Percentiles rank a stretch among this genome's conserved stretches.
Conservation (phyloP, 2,888 invertebrate genomes). For the Drosophila prolongata region DNA sequence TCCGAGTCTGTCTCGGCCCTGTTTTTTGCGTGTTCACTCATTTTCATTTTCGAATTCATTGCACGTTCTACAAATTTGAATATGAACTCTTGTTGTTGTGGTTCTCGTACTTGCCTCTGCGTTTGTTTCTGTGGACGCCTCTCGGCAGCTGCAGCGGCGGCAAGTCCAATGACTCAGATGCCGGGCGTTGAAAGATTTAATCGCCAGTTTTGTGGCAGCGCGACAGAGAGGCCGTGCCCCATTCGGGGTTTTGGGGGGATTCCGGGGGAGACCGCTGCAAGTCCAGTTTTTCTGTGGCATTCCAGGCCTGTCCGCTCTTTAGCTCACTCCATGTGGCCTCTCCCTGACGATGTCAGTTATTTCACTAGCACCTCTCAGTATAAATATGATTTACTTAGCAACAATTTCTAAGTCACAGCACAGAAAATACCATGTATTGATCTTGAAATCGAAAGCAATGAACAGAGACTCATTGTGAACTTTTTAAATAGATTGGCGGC, state of each 20-base stretch:
- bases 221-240: constrained; percentile 10
- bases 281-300: constrained; percentile 48
- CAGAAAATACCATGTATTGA: not conserved
- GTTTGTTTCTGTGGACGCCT: constrained; percentile 23
- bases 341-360: constrained; percentile 1
- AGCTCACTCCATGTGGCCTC: constrained; percentile 16
- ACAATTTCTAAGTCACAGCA: not conserved
- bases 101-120: constrained; percentile 16
- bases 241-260: not conserved
- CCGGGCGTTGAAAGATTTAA: constrained; percentile 79
- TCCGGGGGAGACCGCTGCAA: constrained; percentile 5
- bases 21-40: constrained; percentile 67
- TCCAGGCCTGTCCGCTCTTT: constrained; percentile 18
- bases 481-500: constrained; percentile 3
- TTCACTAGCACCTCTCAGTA: not conserved
- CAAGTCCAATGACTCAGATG: constrained; percentile 72
- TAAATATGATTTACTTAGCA: not conserved
- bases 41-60: constrained; percentile 73
- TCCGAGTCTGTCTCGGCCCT: constrained; percentile 39
- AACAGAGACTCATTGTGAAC: constrained; percentile 1
- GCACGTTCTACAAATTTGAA: constrained; percentile 81
- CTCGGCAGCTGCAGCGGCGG: constrained; percentile 58
- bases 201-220: constrained; percentile 50
- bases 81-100: constrained; percentile 62
- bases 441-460: constrained; percentile 5